Evolutionary conservation across 2,797 vertebrate genomes (phyloP).

Genomic region (Rallus crepitans): DNA sequence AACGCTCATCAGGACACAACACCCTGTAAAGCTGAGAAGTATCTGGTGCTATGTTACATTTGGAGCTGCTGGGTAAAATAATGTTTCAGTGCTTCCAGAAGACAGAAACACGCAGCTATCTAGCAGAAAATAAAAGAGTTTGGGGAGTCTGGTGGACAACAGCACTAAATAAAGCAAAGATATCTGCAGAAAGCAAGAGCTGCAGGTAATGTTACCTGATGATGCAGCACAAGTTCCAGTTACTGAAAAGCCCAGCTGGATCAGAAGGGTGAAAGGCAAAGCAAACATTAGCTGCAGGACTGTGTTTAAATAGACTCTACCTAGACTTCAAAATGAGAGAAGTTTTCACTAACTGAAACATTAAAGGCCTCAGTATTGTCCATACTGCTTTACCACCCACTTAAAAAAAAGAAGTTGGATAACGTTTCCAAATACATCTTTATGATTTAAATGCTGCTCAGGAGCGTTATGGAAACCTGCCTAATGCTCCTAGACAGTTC

Average conservation of each 20-base stretch:
- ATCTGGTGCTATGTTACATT: background rate
- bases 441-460: constrained; percentile 20
- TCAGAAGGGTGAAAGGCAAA: background rate
- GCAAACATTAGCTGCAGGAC: background rate
- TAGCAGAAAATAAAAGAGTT: background rate
- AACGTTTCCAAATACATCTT: constrained; percentile 29
- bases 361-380: constrained; percentile 20
- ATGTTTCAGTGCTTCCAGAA: background rate
- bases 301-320: background rate
- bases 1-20: background rate
- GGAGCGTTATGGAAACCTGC: constrained; percentile 44
- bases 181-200: background rate
- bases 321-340: constrained; percentile 1
- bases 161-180: background rate
- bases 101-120: background rate
- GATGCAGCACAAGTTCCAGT: background rate
- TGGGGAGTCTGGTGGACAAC: background rate
- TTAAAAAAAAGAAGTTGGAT: background rate
- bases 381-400: constrained; percentile 5
- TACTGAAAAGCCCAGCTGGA: background rate
- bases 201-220: background rate
- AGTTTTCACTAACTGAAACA: background rate
- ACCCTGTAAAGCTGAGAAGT: background rate
- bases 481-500: constrained; percentile 39
- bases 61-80: background rate